Evolutionary conservation across 2,888 invertebrate genomes (phyloP).

Genomic region (Microctonus brassicae): DNA sequence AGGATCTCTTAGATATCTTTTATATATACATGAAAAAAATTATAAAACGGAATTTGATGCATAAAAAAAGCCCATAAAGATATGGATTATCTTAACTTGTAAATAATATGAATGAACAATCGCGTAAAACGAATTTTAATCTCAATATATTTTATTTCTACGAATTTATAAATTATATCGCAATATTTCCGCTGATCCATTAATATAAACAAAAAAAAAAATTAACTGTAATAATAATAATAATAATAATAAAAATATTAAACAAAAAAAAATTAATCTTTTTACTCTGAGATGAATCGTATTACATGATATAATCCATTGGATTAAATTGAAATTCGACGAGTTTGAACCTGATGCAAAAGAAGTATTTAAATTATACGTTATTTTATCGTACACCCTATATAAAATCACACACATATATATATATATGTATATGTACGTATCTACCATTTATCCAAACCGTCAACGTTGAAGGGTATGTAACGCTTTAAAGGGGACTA

Average conservation of each 20-base stretch:
- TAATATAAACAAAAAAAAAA: neutral
- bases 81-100: too few relatives aligned
- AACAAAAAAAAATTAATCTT: neutral
- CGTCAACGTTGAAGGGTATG: neutral
- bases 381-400: conserved; percentile 31
- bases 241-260: neutral
- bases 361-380: conserved; percentile 15
- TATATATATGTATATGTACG: too few relatives aligned
- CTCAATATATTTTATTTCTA: too few relatives aligned
- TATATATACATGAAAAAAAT: too few relatives aligned
- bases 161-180: too few relatives aligned
- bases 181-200: too few relatives aligned
- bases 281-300: neutral
- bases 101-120: too few relatives aligned
- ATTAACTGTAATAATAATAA: neutral
- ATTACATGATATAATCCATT: conserved; percentile 1
- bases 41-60: too few relatives aligned
- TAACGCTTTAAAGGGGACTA: neutral
- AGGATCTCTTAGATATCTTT: too few relatives aligned
- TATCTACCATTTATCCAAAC: neutral
- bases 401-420: conserved; percentile 7
- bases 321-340: neutral
- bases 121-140: too few relatives aligned
- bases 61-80: too few relatives aligned
- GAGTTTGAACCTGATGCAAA: neutral